Evolutionary conservation across 1,140 invertebrate species (phyloP).

Genomic region (Papilio polytes): DNA sequence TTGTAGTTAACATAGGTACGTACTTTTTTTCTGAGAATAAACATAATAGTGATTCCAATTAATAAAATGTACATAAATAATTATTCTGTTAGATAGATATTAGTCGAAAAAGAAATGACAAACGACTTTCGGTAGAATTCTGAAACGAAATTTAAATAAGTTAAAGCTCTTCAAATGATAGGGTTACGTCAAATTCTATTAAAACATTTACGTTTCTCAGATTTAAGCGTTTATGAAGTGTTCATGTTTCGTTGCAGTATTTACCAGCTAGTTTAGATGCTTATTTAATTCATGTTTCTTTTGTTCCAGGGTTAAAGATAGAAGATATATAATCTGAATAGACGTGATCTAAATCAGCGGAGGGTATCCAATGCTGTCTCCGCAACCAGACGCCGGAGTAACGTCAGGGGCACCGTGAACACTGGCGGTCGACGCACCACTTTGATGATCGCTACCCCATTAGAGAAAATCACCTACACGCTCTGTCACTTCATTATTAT

Average conservation of each 20-base stretch:
- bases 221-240: too few relatives aligned
- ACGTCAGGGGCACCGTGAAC: constrained; percentile 57
- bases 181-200: too few relatives aligned
- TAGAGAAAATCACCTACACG: constrained; percentile 79
- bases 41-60: background rate
- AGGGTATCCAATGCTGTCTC: constrained; percentile 63
- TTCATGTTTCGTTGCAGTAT: too few relatives aligned
- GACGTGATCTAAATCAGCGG: constrained; percentile 54
- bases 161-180: too few relatives aligned
- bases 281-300: constrained; percentile 42
- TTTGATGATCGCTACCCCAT: constrained; percentile 77
- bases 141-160: too few relatives aligned
- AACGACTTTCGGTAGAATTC: too few relatives aligned
- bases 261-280: too few relatives aligned
- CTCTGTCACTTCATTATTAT: constrained; percentile 83
- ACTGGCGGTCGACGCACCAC: constrained; percentile 50
- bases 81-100: too few relatives aligned
- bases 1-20: constrained; percentile 12
- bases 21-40: background rate
- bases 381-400: constrained; percentile 53
- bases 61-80: too few relatives aligned
- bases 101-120: too few relatives aligned
- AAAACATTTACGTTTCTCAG: too few relatives aligned
- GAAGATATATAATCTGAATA: constrained; percentile 52
- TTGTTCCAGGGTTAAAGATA: constrained; percentile 76